Evolutionary conservation across 2,888 invertebrate species (phyloP).

Genomic region (Eulithis prunata): DNA sequence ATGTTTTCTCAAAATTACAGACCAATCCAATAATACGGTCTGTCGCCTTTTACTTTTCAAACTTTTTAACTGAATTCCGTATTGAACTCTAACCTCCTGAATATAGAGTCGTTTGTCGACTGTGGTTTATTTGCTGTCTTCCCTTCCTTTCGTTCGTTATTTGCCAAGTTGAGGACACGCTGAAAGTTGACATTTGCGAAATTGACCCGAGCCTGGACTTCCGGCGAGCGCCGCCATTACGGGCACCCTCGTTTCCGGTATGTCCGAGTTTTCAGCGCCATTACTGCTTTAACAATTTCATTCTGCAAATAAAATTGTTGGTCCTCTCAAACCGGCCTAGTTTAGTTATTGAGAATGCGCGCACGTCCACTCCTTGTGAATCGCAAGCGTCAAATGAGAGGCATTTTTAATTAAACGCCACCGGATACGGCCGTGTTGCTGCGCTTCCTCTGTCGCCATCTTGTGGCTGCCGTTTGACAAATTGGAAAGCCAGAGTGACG

Average conservation of each 20-base stretch:
- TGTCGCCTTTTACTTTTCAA: constrained; percentile 36
- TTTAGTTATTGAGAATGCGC: constrained; percentile 50
- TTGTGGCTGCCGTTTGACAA: constrained; percentile 82
- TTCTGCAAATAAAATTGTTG: constrained; percentile 34
- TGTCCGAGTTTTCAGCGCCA: constrained; percentile 54
- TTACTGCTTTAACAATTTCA: constrained; percentile 40
- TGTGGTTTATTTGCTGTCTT: constrained; percentile 32
- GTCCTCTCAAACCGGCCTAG: constrained; percentile 38
- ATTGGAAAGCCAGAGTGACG: constrained; percentile 83
- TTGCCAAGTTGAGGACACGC: constrained; percentile 54
- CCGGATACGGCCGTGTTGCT: constrained; percentile 76
- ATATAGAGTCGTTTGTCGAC: constrained; percentile 22
- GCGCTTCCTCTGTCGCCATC: constrained; percentile 76
- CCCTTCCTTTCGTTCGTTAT: constrained; percentile 56
- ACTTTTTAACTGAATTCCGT: neutral
- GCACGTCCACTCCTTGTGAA: constrained; percentile 57
- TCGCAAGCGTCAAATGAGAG: constrained; percentile 73
- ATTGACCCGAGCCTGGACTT: constrained; percentile 60
- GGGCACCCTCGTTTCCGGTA: constrained; percentile 64
- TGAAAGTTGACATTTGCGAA: constrained; percentile 51
- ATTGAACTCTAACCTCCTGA: constrained; percentile 26
- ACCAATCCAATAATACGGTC: constrained; percentile 43
- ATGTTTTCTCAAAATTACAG: constrained; percentile 38
- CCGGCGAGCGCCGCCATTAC: constrained; percentile 64
- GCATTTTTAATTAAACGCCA: constrained; percentile 81